These are phyloP conservation scores for Prosopocoilus inquinatus DNA, from an alignment of 2,888 invertebrate genomes.

Conservation along the genomic window DNA sequence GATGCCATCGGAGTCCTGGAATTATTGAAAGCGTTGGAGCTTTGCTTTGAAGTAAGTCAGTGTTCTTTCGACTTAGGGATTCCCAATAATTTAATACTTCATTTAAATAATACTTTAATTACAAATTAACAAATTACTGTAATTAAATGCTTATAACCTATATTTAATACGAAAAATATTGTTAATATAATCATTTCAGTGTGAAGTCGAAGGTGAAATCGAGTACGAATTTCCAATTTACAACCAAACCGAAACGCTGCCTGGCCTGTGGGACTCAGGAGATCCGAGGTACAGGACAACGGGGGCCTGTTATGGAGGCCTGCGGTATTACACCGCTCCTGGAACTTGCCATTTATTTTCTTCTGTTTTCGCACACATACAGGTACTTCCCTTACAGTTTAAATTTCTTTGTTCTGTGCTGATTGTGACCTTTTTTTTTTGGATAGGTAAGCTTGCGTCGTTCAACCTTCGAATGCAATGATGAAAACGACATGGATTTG, in stretches of 20 bases:
- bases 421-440: neutral
- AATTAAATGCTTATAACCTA: neutral
- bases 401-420: too few species aligned
- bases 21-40: conserved; percentile 66
- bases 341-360: conserved; percentile 61
- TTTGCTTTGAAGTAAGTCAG: conserved; percentile 60
- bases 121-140: too few species aligned
- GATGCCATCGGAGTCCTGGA: conserved; percentile 68
- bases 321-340: conserved; percentile 58
- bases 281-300: conserved; percentile 52
- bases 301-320: conserved; percentile 62
- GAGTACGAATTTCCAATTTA: conserved; percentile 77
- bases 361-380: conserved; percentile 68
- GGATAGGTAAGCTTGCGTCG: conserved; percentile 41
- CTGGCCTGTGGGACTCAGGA: conserved; percentile 65
- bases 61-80: neutral
- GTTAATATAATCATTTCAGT: conserved; percentile 46
- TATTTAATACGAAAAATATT: too few species aligned
- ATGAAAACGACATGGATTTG: conserved; percentile 61
- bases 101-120: too few species aligned
- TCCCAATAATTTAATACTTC: conserved; percentile 1
- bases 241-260: conserved; percentile 63
- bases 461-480: conserved; percentile 45
- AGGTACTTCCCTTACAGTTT: conserved; percentile 45
- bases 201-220: conserved; percentile 67